phyloP scores from a whole-genome alignment of 2,888 invertebrate species.

The Drosophila prostipennis region DNA sequence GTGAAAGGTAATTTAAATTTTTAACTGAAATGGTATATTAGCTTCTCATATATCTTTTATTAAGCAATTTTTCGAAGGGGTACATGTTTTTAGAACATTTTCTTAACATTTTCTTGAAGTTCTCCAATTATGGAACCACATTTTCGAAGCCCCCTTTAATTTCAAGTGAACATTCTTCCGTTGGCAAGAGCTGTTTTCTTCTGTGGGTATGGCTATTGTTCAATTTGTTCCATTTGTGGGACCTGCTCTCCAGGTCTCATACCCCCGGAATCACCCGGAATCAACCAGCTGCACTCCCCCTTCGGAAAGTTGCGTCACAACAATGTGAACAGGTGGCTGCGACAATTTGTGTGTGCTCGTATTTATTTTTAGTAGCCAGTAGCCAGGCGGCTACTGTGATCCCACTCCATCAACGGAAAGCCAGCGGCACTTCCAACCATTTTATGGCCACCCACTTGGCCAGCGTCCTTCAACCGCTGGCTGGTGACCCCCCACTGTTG shows the following conservation, averaged over 20 bases:
- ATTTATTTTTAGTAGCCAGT: conserved; percentile 76
- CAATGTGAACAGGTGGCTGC: conserved; percentile 79
- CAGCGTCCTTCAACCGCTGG: conserved; percentile 29
- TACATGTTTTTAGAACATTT: no score
- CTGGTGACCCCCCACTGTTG: conserved; percentile 26
- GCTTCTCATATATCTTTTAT: no score
- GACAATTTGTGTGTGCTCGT: conserved; percentile 78
- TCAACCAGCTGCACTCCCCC: conserved; percentile 1
- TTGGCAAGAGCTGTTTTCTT: conserved; percentile 6
- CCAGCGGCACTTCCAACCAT: conserved; percentile 45
- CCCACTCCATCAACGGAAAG: conserved; percentile 23
- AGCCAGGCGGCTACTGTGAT: conserved; percentile 25
- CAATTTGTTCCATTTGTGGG: conserved; percentile 32
- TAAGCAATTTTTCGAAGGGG: no score
- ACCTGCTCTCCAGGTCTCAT: background rate
- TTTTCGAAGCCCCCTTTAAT: background rate
- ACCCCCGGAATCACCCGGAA: background rate
- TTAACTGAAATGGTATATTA: no score
- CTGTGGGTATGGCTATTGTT: conserved; percentile 16
- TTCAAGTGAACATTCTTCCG: background rate
- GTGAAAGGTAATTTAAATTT: no score
- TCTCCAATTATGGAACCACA: background rate
- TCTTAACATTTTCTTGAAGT: no score
- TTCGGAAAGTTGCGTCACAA: conserved; percentile 69
- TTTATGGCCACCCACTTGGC: conserved; percentile 70